phyloP scores from a whole-genome alignment of 2,888 invertebrate genomes.

The Steinernema carpocapsae region DNA sequence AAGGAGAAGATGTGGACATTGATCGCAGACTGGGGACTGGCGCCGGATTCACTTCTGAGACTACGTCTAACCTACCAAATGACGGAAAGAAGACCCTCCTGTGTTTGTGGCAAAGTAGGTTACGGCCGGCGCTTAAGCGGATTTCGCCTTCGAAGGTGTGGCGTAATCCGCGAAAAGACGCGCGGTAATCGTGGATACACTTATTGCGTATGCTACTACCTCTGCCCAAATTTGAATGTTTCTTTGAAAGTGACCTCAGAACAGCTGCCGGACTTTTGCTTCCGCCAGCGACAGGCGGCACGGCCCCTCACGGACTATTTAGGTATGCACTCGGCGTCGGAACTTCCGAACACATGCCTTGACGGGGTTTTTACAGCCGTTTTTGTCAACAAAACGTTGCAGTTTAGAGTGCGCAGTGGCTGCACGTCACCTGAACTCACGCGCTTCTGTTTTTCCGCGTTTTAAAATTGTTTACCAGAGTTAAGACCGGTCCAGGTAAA shows the following conservation, averaged over 20 bases:
- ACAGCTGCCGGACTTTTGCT: slow-evolving; percentile 24
- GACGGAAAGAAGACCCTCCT: slow-evolving; percentile 1
- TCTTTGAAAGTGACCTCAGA: slow-evolving; percentile 29
- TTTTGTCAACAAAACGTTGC: not conserved
- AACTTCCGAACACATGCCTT: not conserved
- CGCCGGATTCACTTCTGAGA: not conserved
- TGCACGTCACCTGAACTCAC: not conserved
- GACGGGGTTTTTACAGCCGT: not conserved
- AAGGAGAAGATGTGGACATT: not conserved
- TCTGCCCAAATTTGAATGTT: slow-evolving; percentile 26
- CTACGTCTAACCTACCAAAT: slow-evolving; percentile 15
- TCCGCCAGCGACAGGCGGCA: not conserved
- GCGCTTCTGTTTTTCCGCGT: not conserved
- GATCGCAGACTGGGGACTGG: not conserved
- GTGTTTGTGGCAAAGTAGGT: not conserved
- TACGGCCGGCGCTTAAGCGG: slow-evolving; percentile 28
- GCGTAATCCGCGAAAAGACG: slow-evolving; percentile 30
- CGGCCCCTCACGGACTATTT: not conserved
- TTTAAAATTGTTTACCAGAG: not conserved
- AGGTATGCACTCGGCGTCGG: not conserved
- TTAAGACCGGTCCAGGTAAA: not conserved
- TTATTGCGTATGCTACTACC: slow-evolving; percentile 16
- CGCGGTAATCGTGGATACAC: slow-evolving; percentile 19
- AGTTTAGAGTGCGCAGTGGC: not conserved
- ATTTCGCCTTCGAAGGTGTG: slow-evolving; percentile 32